Base-by-base conservation (phyloP, 2,113 vertebrate genomes). In the Pangasianodon hypophthalmus region DNA sequence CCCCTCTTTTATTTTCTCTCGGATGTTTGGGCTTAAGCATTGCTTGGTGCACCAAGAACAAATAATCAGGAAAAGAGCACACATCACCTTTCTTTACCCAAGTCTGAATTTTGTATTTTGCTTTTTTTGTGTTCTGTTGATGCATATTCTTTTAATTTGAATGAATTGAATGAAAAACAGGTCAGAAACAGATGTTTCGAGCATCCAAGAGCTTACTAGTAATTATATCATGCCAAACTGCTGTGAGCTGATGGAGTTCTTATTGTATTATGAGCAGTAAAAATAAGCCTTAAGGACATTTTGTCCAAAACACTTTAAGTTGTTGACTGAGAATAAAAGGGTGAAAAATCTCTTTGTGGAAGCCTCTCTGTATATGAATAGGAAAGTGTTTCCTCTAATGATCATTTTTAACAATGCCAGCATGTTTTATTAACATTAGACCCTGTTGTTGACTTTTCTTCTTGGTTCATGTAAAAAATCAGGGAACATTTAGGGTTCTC, bases 151-250 rank as follows among this genome's bases (percentile, higher is more conserved):
- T 92, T 71, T 88, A 90, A 90, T 90, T 86, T 69, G 52, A 89
- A 89, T 87, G 84, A 89, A 88, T 81, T 89, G 85, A 90, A 90
- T 87, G 81, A 79, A 90, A 91, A 87, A 89, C 60, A 71, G 91
- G 91, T 87, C 91, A 92, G 87, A 92, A 87, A 85, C 89, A 90
- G 71, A 90, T 90, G 89, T 90, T 90, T 88, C 84, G 77, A 92
- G 85, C 87, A 92, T 92, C 52, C 80, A 87, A 85, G 46, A 85
- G 89, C 69, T 87, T 89, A 84, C 41, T 87, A 90, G 80, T 89
- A 89, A 90, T 90, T 90, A 90, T 80, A 75, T 81, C 84, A 87
- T 54, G 87, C 69, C 87, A 90, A 87, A 90, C 84, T 54, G 87
- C 67, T 54, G 71, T 6, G 69, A 87, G 85, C 75, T 88, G 84